A percentile compares a stretch with the other conserved stretches of the same genome.
phyloP scores from a whole-genome alignment of 2,797 vertebrate genomes.

The Steatocranus sp. region DNA sequence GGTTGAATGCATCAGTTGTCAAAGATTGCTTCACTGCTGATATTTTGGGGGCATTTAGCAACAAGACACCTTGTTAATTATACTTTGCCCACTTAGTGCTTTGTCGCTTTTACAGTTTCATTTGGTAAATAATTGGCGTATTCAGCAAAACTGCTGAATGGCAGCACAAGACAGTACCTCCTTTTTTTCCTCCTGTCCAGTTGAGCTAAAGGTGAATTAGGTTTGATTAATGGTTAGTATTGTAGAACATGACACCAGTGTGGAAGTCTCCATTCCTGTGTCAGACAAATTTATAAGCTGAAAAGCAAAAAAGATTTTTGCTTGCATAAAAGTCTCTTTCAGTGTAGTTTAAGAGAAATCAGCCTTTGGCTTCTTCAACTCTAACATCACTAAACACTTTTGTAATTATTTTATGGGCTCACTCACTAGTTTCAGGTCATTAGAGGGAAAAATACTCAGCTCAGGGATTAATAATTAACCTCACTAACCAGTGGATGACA shows the following conservation, averaged over 20 bases:
- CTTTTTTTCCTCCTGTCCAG: background rate
- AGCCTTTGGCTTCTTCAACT: background rate
- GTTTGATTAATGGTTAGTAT: background rate
- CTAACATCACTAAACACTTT: background rate
- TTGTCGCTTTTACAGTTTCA: background rate
- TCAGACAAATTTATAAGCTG: background rate
- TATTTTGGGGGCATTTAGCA: background rate
- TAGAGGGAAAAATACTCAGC: background rate
- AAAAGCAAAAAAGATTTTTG: background rate
- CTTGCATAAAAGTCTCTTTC: background rate
- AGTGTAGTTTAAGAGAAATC: background rate
- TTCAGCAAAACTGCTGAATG: background rate
- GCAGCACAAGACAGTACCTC: background rate
- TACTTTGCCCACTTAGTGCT: background rate
- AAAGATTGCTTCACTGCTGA: background rate
- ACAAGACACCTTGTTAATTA: background rate
- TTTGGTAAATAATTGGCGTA: background rate
- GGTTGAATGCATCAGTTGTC: background rate
- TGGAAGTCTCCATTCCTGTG: background rate
- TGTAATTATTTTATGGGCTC: background rate
- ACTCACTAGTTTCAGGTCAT: background rate
- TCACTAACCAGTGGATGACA: background rate
- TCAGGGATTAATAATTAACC: background rate
- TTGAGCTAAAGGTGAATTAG: background rate
- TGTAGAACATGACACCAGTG: background rate